Evolutionary conservation across 1,140 invertebrate genomes (phyloP), one percentile per base, ranked within the genome.

Genomic region (Zeugodacus cucurbitae): DNA sequence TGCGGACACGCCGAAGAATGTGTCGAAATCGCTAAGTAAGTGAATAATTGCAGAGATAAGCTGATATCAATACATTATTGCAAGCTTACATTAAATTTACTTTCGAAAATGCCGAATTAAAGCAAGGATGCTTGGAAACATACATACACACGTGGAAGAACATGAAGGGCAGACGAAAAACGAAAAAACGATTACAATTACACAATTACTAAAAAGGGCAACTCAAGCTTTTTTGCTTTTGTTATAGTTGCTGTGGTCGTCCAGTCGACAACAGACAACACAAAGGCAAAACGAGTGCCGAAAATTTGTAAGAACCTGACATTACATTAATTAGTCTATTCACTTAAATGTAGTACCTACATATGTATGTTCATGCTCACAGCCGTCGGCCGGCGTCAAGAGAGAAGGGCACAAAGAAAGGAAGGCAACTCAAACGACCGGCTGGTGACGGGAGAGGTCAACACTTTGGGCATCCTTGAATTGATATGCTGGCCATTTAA

Each of bases 321-420:
- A 67, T 67, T 67, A 74, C 32, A 74, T 74, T 74, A 74, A 74
- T 74, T 74, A 74, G 70, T 37, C 70, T 37, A 74, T 74, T 74
- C 32, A 74, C 20, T 74, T 41, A 74, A 74, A 17, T 54, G 14
- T 4, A 17, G 48, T 54, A 17, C 48, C 14, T 54, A 54, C 44
- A 48, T 2, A 14, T 14, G 3, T 54, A 17, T 17, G 48, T 54
- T 11, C 8, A 48, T 54, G 48, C 0, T 0, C 48, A 17, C 17
- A 17, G 48, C 48, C 48, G 11, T 17, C 26, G 29, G 41, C 11
- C 48, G 48, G 48, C 48, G 20, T 54, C 64, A 34, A 44, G 32
- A 37, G 22, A 41, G 70, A n/a, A 74, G 22, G 70, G 70, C 67
- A 74, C 4, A 32, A 7, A 48, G 44, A 48, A 48, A 48, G 44